phyloP scores from a whole-genome alignment of 2,888 invertebrate species.

The Drosophila paramelanica region DNA sequence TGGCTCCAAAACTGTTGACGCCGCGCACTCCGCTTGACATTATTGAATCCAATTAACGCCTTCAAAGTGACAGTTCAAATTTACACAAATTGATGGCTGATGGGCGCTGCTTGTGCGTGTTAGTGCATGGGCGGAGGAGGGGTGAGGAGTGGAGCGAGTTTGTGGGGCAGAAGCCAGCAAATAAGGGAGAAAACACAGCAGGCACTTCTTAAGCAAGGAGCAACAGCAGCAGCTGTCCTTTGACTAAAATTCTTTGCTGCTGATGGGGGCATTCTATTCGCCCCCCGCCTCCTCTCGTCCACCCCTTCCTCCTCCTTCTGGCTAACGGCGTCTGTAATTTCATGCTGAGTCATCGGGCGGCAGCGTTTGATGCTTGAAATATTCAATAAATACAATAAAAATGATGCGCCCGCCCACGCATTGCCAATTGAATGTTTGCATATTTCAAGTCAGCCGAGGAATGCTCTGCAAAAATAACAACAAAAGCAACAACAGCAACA shows the following conservation, averaged over 20 bases:
- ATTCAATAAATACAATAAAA: constrained; percentile 81
- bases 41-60: constrained; percentile 82
- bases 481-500: constrained; percentile 13
- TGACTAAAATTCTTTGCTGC: constrained; percentile 9
- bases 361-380: constrained; percentile 71
- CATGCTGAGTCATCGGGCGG: constrained; percentile 67
- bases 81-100: constrained; percentile 77
- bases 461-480: constrained; percentile 60
- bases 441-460: constrained; percentile 72
- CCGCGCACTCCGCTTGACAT: constrained; percentile 53
- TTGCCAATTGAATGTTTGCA: constrained; percentile 77
- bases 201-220: neutral
- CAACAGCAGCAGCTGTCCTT: constrained; percentile 9
- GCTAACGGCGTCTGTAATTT: constrained; percentile 25
- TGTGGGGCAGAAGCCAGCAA: neutral
- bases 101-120: neutral
- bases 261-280: neutral
- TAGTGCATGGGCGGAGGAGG: neutral
- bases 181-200: neutral
- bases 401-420: constrained; percentile 51
- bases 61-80: constrained; percentile 81
- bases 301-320: neutral
- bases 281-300: neutral
- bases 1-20: constrained; percentile 36
- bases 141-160: neutral